Evolutionary conservation across 1,140 invertebrate species (phyloP), one percentile per base, ranked within the genome.

Genomic region (Drosophila chauvacae): DNA sequence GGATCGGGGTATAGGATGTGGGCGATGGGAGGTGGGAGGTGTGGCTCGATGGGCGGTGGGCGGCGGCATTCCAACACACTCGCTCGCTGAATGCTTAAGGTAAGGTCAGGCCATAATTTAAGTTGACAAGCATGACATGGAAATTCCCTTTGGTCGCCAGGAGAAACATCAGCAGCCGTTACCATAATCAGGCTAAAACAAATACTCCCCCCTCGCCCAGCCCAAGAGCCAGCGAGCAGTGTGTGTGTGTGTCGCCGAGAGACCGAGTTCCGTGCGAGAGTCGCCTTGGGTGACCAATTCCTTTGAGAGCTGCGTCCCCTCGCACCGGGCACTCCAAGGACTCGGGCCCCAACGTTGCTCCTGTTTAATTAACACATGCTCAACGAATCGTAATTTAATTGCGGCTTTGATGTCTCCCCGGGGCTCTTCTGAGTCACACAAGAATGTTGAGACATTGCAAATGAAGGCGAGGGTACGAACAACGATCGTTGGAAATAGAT

Each of bases 361-460:
- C 80, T 84, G 90, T 91, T 78, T 91, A 91, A 91, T 91, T 91
- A 91, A 91, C 84, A 91, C 84, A 83, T 91, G 90, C 81, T 91
- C 90, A 81, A 82, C 88, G 88, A 90, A 91, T 91, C 90, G 88
- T 91, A 91, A 91, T 91, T 91, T 90, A 91, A 91, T 91, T 91
- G 88, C 86, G 72, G 71, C 85, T 77, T 75, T 84, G 87, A 76
- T 63, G 69, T 76, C 51, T 62, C 83, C 75, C 62, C 48, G 39
- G 61, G 59, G 73, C 42, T 30, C 37, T 16, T 28, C 53, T 58
- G 51, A 81, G 50, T 66, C 61, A 72, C 60, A 59, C 47, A 65
- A 68, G 51, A 47, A 65, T 26, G 33, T 63, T 45, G 35, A 77
- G 74, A 68, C 64, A 66, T 37, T 44, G 20, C 51, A 39, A 57